Evolutionary conservation across 2,888 invertebrate species (phyloP).

Genomic region (Syrphus vitripennis): DNA sequence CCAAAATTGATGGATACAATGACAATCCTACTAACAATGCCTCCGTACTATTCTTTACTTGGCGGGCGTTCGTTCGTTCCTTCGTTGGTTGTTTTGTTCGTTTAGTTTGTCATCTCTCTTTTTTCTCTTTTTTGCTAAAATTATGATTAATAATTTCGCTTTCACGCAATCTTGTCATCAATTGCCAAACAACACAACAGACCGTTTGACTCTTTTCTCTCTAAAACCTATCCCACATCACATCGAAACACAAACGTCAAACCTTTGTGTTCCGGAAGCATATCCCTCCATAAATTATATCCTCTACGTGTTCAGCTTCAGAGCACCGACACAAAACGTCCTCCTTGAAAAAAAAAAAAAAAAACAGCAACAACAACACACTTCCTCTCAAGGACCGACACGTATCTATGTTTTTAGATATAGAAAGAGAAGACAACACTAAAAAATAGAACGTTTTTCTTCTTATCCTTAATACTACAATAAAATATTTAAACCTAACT

Average conservation of each 20-base stretch:
- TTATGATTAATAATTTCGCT: slow-evolving; percentile 69
- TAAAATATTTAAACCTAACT: slow-evolving; percentile 66
- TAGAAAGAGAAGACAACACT: slow-evolving; percentile 21
- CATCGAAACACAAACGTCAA: slow-evolving; percentile 49
- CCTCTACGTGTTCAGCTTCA: slow-evolving; percentile 32
- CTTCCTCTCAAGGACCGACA: slow-evolving; percentile 25
- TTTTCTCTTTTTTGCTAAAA: background rate
- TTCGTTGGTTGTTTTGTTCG: background rate
- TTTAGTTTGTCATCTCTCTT: slow-evolving; percentile 5
- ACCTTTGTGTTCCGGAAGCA: slow-evolving; percentile 54
- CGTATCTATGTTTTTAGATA: background rate
- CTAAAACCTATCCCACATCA: background rate
- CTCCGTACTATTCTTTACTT: background rate
- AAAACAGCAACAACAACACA: background rate
- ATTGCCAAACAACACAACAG: slow-evolving; percentile 62
- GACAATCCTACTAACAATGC: background rate
- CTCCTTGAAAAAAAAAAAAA: background rate
- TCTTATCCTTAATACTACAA: slow-evolving; percentile 65
- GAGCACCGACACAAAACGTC: slow-evolving; percentile 3
- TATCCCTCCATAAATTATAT: slow-evolving; percentile 56
- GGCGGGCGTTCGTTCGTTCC: no score
- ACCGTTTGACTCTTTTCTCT: slow-evolving; percentile 52
- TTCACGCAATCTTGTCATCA: slow-evolving; percentile 67
- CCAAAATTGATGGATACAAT: slow-evolving; percentile 10
- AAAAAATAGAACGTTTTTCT: slow-evolving; percentile 54